A percentile compares a stretch with the other conserved stretches of the same genome.
These are phyloP conservation scores for Meloidogyne chitwoodi DNA, from an alignment of 1,140 invertebrate genomes.

Conservation along the genomic window DNA sequence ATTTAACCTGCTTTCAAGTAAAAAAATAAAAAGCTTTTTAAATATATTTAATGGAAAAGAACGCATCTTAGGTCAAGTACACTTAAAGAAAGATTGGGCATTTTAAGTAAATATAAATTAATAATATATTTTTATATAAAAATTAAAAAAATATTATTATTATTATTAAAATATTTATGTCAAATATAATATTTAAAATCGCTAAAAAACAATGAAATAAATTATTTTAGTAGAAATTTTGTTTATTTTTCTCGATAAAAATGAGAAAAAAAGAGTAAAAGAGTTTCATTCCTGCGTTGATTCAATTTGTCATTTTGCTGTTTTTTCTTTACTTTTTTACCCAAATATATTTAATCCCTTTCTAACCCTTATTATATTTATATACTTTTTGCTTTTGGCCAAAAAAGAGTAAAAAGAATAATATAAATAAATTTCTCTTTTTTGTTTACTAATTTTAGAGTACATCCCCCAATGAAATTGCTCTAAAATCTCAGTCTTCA, in stretches of 20 bases:
- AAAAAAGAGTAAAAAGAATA: background rate
- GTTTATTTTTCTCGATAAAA: background rate
- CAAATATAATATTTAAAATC: no score
- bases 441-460: background rate
- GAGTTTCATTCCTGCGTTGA: background rate
- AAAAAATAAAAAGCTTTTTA: background rate
- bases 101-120: no score
- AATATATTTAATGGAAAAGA: background rate
- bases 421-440: background rate
- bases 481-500: background rate
- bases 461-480: background rate
- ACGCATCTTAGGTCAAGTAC: background rate
- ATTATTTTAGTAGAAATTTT: background rate
- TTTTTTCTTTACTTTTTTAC: background rate
- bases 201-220: background rate
- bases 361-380: no score
- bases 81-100: background rate
- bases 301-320: background rate
- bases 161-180: no score
- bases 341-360: constrained; percentile 2
- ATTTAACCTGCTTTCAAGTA: background rate
- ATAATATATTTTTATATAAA: no score
- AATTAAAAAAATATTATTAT: no score
- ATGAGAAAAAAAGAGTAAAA: background rate
- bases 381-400: background rate